Evolutionary conservation across 1,140 invertebrate species (phyloP).

Genomic region (Penaeus vannamei): DNA sequence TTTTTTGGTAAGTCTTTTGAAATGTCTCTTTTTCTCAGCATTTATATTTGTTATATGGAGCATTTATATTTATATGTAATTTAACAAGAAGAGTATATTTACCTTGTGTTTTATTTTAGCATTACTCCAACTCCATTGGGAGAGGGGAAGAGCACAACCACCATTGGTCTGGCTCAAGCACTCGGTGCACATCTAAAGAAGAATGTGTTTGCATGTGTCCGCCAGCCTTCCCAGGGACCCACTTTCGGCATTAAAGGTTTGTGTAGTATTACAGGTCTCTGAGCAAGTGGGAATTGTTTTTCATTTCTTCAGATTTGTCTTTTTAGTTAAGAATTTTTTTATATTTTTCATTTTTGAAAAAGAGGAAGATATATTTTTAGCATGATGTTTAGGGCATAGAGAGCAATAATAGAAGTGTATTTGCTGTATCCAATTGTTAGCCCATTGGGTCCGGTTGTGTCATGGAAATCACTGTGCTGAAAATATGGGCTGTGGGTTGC

Average conservation of each 20-base stretch:
- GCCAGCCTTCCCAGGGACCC: slow-evolving; percentile 99
- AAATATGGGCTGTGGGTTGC: no score
- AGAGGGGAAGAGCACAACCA: slow-evolving; percentile 97
- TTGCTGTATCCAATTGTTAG: no score
- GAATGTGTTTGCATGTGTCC: slow-evolving; percentile 94
- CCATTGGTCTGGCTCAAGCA: slow-evolving; percentile 94
- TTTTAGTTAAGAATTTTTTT: neutral
- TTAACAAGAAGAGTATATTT: neutral
- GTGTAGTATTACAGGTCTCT: neutral
- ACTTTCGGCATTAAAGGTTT: slow-evolving; percentile 97
- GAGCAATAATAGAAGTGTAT: no score
- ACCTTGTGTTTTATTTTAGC: slow-evolving; percentile 72
- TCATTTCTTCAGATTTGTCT: neutral
- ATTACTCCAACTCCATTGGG: slow-evolving; percentile 98
- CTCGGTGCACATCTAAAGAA: slow-evolving; percentile 86
- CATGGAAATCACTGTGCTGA: no score
- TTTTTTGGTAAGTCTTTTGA: no score
- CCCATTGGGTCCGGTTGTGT: no score
- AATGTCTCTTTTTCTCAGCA: no score
- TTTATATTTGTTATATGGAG: no score
- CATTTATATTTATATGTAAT: no score
- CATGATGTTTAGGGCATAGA: no score
- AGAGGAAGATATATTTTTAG: no score
- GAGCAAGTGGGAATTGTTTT: neutral
- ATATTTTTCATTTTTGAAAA: no score